Conservation (phyloP, 2,888 invertebrate genomes). For the Lepidochitona cinerea region DNA sequence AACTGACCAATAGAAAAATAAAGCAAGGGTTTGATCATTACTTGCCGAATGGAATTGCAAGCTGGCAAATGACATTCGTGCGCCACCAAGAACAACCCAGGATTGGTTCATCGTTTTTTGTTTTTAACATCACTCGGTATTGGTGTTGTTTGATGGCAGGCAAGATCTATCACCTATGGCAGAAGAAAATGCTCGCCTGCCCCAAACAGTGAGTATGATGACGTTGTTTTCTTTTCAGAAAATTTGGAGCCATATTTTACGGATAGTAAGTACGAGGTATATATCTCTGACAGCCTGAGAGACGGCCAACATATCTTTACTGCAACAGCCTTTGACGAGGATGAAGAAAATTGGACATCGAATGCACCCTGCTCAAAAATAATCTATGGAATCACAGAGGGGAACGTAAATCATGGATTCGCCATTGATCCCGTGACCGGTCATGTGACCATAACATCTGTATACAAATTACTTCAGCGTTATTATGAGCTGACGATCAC, state of each 20-base stretch:
- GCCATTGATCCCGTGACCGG: slow-evolving; percentile 25
- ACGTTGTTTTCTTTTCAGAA: neutral
- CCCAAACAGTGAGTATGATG: neutral
- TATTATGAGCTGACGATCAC: neutral
- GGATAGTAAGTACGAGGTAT: neutral
- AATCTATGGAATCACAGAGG: slow-evolving; percentile 11
- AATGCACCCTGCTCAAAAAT: slow-evolving; percentile 21
- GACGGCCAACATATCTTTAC: neutral
- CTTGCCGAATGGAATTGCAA: too few relatives aligned
- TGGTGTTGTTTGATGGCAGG: too few relatives aligned
- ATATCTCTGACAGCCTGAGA: neutral
- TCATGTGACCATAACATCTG: slow-evolving; percentile 11
- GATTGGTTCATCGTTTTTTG: neutral
- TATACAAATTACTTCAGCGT: neutral
- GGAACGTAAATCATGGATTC: slow-evolving; percentile 20
- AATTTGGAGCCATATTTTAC: neutral
- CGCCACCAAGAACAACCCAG: neutral
- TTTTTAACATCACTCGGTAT: too few relatives aligned
- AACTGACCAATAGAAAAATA: too few relatives aligned
- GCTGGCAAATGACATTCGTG: neutral
- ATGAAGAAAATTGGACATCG: neutral
- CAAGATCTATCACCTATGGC: neutral
- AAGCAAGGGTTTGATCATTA: too few relatives aligned
- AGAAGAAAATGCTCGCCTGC: neutral
- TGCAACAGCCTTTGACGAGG: neutral